phyloP scores from a whole-genome alignment of 1,140 invertebrate genomes.

The Plectrocnemia conspersa region DNA sequence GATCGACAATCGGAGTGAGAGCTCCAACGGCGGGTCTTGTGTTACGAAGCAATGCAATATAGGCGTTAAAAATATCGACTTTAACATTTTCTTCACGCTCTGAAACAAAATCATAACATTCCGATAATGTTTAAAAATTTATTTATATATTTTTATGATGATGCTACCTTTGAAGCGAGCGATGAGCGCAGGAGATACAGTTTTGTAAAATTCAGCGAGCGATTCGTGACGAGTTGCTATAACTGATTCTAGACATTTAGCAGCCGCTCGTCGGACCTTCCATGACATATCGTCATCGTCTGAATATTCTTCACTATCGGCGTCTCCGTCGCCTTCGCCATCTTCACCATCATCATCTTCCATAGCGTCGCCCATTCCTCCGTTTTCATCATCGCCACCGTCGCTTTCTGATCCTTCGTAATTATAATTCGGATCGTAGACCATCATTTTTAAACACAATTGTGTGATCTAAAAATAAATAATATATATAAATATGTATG shows the following conservation, averaged over 20 bases:
- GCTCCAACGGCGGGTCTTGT: conserved; percentile 65
- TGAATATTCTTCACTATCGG: conserved; percentile 89
- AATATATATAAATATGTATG: conserved; percentile 26
- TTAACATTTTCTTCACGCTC: conserved; percentile 97
- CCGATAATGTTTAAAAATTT: not conserved
- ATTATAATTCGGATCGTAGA: conserved; percentile 99
- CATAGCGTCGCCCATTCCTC: conserved; percentile 59
- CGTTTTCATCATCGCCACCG: conserved; percentile 56
- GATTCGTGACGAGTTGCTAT: conserved; percentile 89
- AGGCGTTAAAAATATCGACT: conserved; percentile 92
- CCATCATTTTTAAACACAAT: conserved; percentile 87
- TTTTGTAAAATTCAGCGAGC: conserved; percentile 83
- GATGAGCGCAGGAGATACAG: conserved; percentile 85
- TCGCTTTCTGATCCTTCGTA: conserved; percentile 75
- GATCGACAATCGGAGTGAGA: not conserved
- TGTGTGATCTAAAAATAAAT: conserved; percentile 71
- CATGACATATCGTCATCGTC: conserved; percentile 99
- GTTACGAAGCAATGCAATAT: conserved; percentile 80
- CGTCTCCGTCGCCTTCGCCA: conserved; percentile 63
- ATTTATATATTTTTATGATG: not conserved
- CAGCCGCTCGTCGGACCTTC: conserved; percentile 92
- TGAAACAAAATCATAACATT: conserved; percentile 41
- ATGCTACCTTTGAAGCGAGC: conserved; percentile 80
- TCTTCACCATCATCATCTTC: conserved; percentile 63
- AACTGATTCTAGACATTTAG: conserved; percentile 95